Conservation (phyloP, 2,797 vertebrate genomes). For the Chelon auratus region DNA sequence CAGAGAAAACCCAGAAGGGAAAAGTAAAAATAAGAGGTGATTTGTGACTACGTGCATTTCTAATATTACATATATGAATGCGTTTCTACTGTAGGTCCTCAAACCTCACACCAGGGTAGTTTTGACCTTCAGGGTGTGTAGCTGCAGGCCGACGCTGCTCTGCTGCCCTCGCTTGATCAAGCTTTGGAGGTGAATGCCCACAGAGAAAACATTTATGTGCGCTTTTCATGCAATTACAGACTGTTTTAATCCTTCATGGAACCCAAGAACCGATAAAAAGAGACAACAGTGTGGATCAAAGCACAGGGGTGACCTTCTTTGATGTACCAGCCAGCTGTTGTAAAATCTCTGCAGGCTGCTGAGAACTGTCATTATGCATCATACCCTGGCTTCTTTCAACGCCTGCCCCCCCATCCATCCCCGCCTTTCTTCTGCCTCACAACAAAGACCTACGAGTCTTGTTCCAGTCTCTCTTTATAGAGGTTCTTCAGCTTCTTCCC, state of each 20-base stretch:
- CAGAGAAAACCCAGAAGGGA: constrained; percentile 28
- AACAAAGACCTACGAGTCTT: neutral
- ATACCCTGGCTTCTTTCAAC: neutral
- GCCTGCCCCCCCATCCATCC: too few relatives aligned
- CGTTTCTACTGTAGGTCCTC: neutral
- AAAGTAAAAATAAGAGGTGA: neutral
- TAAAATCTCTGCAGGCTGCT: neutral
- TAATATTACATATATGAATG: too few relatives aligned
- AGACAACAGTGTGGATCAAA: neutral
- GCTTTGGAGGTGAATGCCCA: neutral
- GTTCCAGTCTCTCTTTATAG: neutral
- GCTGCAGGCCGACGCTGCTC: neutral
- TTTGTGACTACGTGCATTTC: neutral
- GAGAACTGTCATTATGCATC: constrained; percentile 1
- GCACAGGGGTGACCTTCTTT: neutral
- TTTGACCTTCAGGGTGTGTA: neutral
- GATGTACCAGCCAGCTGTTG: neutral
- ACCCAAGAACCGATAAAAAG: neutral
- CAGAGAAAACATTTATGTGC: neutral
- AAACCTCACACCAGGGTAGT: neutral
- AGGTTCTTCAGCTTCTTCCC: neutral
- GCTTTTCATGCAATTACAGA: neutral
- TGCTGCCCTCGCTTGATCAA: neutral
- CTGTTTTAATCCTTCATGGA: neutral
- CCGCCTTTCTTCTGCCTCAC: constrained; percentile 2